phyloP scores from a whole-genome alignment of 1,140 invertebrate species.

The Diorhabda carinulata region DNA sequence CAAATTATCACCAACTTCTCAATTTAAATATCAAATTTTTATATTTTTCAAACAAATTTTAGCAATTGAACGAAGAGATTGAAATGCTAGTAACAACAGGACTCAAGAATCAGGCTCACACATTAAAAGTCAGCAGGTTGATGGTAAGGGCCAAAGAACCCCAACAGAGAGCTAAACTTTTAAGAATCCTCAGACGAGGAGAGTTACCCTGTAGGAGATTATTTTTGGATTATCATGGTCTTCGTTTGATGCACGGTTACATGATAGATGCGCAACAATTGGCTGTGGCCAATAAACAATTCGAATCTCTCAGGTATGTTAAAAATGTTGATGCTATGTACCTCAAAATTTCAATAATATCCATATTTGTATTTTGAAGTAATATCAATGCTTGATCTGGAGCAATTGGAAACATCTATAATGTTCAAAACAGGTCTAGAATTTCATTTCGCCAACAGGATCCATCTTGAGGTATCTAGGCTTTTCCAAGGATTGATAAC shows the following conservation, averaged over 20 bases:
- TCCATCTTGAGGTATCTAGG: no score
- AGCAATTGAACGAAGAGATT: slow-evolving; percentile 75
- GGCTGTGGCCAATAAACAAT: slow-evolving; percentile 33
- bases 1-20: no score
- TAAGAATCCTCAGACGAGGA: slow-evolving; percentile 67
- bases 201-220: slow-evolving; percentile 78
- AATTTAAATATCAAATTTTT: background rate
- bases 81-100: slow-evolving; percentile 67
- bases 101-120: slow-evolving; percentile 83
- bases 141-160: slow-evolving; percentile 87
- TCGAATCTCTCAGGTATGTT: slow-evolving; percentile 19
- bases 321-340: background rate
- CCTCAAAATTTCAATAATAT: no score
- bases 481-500: no score
- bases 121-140: slow-evolving; percentile 79
- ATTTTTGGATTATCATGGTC: slow-evolving; percentile 92
- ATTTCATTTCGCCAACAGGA: no score
- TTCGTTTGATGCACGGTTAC: slow-evolving; percentile 86
- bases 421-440: no score
- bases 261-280: slow-evolving; percentile 59
- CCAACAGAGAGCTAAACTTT: slow-evolving; percentile 65
- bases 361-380: no score
- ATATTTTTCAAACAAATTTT: slow-evolving; percentile 25
- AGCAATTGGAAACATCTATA: no score
- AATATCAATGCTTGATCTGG: no score